Percentiles rank a stretch among this genome's conserved stretches.
phyloP scores from a whole-genome alignment of 2,797 vertebrate species.

The Cossypha polioptera region DNA sequence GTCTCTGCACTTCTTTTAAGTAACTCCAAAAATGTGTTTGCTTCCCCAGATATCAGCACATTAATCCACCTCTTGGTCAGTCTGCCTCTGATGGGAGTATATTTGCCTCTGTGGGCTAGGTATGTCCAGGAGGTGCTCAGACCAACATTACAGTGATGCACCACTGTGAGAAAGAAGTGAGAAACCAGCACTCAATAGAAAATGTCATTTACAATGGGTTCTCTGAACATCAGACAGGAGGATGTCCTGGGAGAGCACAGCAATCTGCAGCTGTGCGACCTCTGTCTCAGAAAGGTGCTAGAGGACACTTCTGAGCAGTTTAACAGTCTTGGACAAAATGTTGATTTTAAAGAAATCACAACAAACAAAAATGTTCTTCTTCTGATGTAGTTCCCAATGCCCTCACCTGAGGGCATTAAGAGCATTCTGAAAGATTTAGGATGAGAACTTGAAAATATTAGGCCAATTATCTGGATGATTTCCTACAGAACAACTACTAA shows the following conservation, averaged over 20 bases:
- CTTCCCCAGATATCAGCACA: neutral
- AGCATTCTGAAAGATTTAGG: neutral
- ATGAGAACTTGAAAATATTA: neutral
- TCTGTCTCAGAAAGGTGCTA: neutral
- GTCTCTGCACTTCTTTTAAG: neutral
- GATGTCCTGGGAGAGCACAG: neutral
- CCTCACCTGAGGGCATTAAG: neutral
- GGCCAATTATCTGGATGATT: neutral
- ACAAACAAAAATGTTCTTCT: neutral
- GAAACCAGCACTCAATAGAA: neutral
- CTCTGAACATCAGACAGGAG: neutral
- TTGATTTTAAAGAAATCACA: neutral
- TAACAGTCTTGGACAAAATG: neutral
- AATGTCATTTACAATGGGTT: neutral
- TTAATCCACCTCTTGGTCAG: neutral
- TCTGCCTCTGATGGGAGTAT: neutral
- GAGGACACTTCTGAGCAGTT: neutral
- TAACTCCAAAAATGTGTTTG: neutral
- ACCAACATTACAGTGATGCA: neutral
- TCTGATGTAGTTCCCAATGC: neutral
- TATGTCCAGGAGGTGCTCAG: neutral
- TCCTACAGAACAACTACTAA: neutral
- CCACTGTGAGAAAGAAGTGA: neutral
- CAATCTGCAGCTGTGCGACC: neutral
- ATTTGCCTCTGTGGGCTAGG: neutral